phyloP scores from a whole-genome alignment of 2,797 vertebrate species.

The Hozukius guyotensis region DNA sequence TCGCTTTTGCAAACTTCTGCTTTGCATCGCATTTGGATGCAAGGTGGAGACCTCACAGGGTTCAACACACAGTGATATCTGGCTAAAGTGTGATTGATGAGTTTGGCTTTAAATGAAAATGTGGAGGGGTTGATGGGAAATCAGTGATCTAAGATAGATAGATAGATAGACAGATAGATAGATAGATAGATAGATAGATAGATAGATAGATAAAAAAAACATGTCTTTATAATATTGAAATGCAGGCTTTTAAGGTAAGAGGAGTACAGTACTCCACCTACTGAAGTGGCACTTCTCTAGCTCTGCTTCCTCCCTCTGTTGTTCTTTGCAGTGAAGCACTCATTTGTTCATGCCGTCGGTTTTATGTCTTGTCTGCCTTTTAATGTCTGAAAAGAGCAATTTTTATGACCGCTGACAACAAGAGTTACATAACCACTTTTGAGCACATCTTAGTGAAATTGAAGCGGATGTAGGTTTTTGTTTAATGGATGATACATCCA shows the following conservation, averaged over 20 bases:
- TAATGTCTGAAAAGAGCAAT: background rate
- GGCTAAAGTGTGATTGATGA: conserved; percentile 9
- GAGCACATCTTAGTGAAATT: background rate
- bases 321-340: conserved; percentile 4
- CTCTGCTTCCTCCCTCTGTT: background rate
- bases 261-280: background rate
- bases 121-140: background rate
- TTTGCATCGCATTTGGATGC: background rate
- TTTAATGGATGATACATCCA: background rate
- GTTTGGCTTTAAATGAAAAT: background rate
- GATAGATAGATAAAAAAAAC: background rate
- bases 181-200: too few relatives aligned
- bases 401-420: conserved; percentile 11
- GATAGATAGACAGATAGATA: background rate
- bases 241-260: background rate
- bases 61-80: background rate
- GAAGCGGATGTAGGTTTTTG: background rate
- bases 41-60: background rate
- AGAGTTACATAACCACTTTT: background rate
- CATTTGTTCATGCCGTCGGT: conserved; percentile 3
- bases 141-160: background rate
- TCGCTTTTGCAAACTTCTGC: background rate
- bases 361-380: background rate
- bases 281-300: conserved; percentile 20
- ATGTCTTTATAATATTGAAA: background rate